A percentile compares a stretch with the other conserved stretches of the same genome.
These are phyloP conservation scores for Dipodomys merriami DNA, from an alignment of 2,113 vertebrate species.

Conservation along the genomic window DNA sequence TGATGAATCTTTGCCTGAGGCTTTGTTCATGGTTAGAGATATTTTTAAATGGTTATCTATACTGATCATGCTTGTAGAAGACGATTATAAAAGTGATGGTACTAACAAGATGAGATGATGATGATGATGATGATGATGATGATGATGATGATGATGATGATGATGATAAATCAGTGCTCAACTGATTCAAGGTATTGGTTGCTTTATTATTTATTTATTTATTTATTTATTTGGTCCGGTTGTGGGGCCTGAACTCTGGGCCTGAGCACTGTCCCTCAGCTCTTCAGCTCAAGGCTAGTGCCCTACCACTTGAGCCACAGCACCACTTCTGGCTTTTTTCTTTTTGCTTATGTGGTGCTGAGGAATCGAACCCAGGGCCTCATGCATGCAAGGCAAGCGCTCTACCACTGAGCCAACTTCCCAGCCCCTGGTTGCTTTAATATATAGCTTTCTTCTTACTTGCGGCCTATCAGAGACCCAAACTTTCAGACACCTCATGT, in stretches of 20 bases:
- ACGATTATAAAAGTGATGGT: not conserved
- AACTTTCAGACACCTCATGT: not conserved
- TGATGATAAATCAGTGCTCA: not conserved
- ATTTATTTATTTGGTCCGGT: no score
- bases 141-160: not conserved
- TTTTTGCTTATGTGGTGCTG: no score
- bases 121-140: not conserved
- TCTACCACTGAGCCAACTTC: no score
- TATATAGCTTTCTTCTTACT: not conserved
- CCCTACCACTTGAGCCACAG: no score
- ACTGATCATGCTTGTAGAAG: not conserved
- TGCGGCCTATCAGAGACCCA: not conserved
- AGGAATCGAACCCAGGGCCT: no score
- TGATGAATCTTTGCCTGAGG: not conserved
- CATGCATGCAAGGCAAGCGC: no score
- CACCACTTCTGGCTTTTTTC: no score
- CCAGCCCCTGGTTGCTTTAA: not conserved
- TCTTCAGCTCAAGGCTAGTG: no score
- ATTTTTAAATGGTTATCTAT: not conserved
- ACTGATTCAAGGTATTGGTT: not conserved
- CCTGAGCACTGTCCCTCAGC: no score
- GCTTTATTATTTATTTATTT: no score
- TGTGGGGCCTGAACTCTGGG: no score
- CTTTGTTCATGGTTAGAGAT: slow-evolving; percentile 19
- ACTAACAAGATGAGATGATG: not conserved